Conservation (phyloP, 1,140 invertebrate genomes). For the Cheumatopsyche charites region DNA sequence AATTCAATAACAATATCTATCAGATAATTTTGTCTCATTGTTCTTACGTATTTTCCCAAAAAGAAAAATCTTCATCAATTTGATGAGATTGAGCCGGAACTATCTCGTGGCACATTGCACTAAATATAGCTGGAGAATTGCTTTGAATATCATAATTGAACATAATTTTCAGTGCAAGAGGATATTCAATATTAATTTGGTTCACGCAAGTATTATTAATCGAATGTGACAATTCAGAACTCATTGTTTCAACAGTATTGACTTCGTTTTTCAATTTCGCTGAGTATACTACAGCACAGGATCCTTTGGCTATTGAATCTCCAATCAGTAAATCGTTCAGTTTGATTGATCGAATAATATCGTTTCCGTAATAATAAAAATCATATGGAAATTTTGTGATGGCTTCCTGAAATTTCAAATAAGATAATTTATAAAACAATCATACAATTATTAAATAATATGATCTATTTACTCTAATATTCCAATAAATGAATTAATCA, state of each 20-base stretch:
- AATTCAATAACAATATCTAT: neutral
- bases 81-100: slow-evolving; percentile 70
- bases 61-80: slow-evolving; percentile 61
- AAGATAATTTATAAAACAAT: no score
- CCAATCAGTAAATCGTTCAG: slow-evolving; percentile 73
- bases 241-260: neutral
- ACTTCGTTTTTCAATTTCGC: slow-evolving; percentile 60
- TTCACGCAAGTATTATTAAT: neutral
- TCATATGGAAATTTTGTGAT: slow-evolving; percentile 68
- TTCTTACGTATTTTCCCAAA: slow-evolving; percentile 62
- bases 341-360: slow-evolving; percentile 55
- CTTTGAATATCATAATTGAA: slow-evolving; percentile 90
- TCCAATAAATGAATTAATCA: no score
- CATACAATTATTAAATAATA: no score
- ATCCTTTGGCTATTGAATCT: slow-evolving; percentile 78
- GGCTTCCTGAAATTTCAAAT: slow-evolving; percentile 66
- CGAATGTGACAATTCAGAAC: neutral
- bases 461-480: slow-evolving; percentile 79
- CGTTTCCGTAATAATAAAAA: slow-evolving; percentile 62
- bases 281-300: slow-evolving; percentile 81
- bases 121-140: slow-evolving; percentile 76
- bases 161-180: slow-evolving; percentile 88
- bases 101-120: slow-evolving; percentile 81
- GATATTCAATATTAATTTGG: slow-evolving; percentile 56
- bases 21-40: neutral